These are phyloP conservation scores for Ceyx melanurus DNA, from an alignment of 2,113 vertebrate species.

Conservation along the genomic window DNA sequence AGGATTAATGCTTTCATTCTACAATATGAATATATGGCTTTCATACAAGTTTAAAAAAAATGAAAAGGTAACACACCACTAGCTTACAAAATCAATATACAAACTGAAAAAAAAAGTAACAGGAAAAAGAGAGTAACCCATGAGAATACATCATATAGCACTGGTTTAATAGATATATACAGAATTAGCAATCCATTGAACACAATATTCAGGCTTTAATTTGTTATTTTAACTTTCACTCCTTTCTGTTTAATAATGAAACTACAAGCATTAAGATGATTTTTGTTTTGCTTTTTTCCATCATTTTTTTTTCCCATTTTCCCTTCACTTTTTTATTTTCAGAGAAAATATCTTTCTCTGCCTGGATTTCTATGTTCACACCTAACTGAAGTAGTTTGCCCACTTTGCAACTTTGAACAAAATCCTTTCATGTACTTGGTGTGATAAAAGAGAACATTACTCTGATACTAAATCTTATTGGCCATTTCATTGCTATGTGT, in stretches of 20 bases:
- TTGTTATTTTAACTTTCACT: conserved; percentile 31
- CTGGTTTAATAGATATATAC: conserved; percentile 53
- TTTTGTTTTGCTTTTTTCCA: neutral
- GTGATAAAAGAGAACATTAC: conserved; percentile 9
- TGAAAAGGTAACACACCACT: conserved; percentile 43
- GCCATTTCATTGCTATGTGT: neutral
- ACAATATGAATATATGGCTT: conserved; percentile 53
- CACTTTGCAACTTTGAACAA: neutral
- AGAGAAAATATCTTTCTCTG: neutral
- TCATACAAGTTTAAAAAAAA: conserved; percentile 59
- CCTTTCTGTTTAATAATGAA: neutral
- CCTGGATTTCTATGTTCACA: neutral
- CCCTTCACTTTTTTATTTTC: neutral
- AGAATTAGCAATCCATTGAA: conserved; percentile 49
- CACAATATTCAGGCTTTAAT: neutral
- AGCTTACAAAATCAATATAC: conserved; percentile 65
- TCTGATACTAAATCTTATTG: neutral
- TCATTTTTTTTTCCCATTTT: neutral
- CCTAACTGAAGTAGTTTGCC: neutral
- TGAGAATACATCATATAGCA: conserved; percentile 36
- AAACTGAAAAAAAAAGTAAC: conserved; percentile 2
- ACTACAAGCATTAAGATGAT: neutral
- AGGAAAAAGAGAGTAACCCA: conserved; percentile 20
- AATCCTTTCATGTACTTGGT: neutral
- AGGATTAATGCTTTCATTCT: conserved; percentile 60